Conservation (phyloP, 2,113 vertebrate genomes). For the Paramormyrops kingsleyae region DNA sequence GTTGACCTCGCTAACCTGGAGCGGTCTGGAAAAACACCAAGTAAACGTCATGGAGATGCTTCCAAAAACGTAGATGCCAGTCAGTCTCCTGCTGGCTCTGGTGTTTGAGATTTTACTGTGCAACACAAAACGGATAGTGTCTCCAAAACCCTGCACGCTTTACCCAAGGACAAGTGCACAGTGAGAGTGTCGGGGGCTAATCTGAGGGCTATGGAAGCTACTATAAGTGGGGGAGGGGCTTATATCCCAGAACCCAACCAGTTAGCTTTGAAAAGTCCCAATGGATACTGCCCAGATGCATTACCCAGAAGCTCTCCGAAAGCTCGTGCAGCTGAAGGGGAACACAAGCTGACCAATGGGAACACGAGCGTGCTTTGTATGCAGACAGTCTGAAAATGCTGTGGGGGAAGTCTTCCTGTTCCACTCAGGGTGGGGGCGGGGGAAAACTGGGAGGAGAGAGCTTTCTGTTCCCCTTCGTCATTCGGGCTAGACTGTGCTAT, state of each 20-base stretch:
- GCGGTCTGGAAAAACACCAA: not conserved
- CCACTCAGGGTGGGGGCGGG: not conserved
- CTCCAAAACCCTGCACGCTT: not conserved
- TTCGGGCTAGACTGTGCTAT: not conserved
- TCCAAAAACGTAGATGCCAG: not conserved
- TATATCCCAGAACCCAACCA: not conserved
- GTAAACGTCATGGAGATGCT: not conserved
- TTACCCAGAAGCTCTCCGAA: not conserved
- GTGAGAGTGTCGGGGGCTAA: not conserved
- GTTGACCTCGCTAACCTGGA: not conserved
- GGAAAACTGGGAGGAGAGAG: not conserved
- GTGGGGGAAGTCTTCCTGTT: not conserved
- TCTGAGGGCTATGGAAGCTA: not conserved
- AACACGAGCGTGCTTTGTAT: not conserved
- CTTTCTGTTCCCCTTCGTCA: not conserved
- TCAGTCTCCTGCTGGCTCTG: not conserved
- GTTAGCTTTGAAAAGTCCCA: not conserved
- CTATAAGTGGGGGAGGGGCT: not conserved
- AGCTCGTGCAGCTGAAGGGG: not conserved
- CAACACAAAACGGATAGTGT: not conserved
- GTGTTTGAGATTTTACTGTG: not conserved
- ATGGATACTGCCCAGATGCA: not conserved
- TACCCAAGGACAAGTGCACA: not conserved
- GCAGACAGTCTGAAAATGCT: not conserved
- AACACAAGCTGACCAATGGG: not conserved